Conservation (phyloP, 2,113 vertebrate species). For the Butorides virescens region DNA sequence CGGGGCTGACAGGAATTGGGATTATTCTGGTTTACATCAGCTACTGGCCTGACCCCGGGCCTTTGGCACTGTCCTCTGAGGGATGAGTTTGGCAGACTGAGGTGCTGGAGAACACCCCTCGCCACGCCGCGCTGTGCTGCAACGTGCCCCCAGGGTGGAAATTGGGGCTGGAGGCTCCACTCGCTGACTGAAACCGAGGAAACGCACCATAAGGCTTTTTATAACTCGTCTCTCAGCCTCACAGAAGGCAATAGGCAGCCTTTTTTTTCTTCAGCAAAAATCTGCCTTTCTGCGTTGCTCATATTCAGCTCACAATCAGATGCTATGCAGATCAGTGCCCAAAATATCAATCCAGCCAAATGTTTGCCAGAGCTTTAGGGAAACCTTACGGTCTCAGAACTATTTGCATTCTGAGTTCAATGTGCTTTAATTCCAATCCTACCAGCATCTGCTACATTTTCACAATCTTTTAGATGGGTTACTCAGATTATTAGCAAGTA, state of each 20-base stretch:
- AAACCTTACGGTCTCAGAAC: conserved; percentile 41
- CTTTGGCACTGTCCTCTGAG: neutral
- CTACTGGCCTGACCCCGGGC: neutral
- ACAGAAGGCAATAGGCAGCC: conserved; percentile 28
- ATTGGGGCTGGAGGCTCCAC: neutral
- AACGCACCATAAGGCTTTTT: neutral
- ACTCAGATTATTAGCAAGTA: conserved; percentile 33
- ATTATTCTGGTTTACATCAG: conserved; percentile 14
- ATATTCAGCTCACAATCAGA: conserved; percentile 52
- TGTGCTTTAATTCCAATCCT: conserved; percentile 39
- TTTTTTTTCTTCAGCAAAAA: conserved; percentile 27
- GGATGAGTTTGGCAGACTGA: neutral
- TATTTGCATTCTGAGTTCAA: conserved; percentile 51
- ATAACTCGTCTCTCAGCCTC: neutral
- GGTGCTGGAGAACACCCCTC: neutral
- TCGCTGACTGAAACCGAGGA: rapidly evolving
- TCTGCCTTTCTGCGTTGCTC: conserved; percentile 39
- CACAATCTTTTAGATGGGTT: conserved; percentile 19
- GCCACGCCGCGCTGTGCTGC: rapidly evolving
- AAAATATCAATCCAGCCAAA: conserved; percentile 59
- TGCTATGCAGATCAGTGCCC: conserved; percentile 52
- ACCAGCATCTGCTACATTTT: conserved; percentile 43
- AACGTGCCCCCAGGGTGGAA: neutral
- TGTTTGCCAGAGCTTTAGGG: conserved; percentile 55
- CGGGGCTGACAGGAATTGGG: neutral